A percentile compares a stretch with the other conserved stretches of the same genome.
These are phyloP conservation scores for Thermophis baileyi DNA, from an alignment of 2,113 vertebrate genomes.

Conservation along the genomic window DNA sequence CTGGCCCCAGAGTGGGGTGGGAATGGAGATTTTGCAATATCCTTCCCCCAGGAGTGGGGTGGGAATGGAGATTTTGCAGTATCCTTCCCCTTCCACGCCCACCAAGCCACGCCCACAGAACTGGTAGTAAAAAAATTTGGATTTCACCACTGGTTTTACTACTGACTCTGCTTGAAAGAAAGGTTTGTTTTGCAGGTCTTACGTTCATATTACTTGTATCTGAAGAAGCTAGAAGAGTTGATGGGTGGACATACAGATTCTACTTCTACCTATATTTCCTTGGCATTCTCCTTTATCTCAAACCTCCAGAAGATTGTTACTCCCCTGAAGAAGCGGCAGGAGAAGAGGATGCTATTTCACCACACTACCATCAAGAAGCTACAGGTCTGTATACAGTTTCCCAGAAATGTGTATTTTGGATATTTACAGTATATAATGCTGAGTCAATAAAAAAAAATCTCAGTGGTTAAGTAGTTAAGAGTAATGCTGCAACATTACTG, in stretches of 20 bases:
- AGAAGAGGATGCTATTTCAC: constrained; percentile 72
- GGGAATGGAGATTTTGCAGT: too few relatives aligned
- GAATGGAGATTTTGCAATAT: too few relatives aligned
- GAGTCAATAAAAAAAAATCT: neutral
- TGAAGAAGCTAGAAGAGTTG: constrained; percentile 69
- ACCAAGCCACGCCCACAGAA: too few relatives aligned
- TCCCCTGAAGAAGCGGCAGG: constrained; percentile 67
- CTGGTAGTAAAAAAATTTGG: too few relatives aligned
- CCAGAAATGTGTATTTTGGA: neutral
- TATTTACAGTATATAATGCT: neutral
- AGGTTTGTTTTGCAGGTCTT: constrained; percentile 63
- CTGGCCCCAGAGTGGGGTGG: too few relatives aligned
- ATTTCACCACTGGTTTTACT: too few relatives aligned
- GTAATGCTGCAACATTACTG: neutral
- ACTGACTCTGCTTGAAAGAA: neutral
- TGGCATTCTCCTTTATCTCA: constrained; percentile 80
- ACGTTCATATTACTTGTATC: constrained; percentile 74
- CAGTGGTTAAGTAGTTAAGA: neutral
- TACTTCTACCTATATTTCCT: constrained; percentile 60
- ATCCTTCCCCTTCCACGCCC: too few relatives aligned
- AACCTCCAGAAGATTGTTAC: constrained; percentile 72
- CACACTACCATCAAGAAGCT: constrained; percentile 77
- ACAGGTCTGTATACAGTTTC: constrained; percentile 68
- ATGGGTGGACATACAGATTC: constrained; percentile 64
- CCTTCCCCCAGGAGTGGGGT: too few relatives aligned